phyloP scores from a whole-genome alignment of 2,113 vertebrate genomes.

The Egretta garzetta region DNA sequence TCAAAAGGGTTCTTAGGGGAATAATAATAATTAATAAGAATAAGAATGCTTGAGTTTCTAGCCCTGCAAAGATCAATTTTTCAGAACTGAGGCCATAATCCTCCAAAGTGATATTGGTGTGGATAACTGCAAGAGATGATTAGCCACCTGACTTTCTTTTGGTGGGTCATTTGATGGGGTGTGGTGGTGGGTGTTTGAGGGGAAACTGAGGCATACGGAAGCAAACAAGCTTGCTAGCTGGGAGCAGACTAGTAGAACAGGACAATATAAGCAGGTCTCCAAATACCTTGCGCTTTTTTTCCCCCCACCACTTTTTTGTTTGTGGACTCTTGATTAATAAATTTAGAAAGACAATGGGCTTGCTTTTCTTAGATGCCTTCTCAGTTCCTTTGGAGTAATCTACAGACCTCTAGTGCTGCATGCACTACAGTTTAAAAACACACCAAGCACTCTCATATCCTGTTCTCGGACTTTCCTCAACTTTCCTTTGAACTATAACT shows the following conservation, averaged over 20 bases:
- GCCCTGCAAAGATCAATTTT: not conserved
- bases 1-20: not conserved
- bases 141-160: not conserved
- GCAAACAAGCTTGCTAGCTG: not conserved
- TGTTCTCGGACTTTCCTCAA: not conserved
- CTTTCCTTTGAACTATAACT: not conserved
- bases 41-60: not conserved
- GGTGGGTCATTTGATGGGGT: not conserved
- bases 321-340: not conserved
- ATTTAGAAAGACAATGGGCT: not conserved
- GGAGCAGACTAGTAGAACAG: not conserved
- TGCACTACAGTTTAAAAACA: not conserved
- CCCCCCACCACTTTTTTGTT: rapidly evolving
- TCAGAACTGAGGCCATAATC: not conserved
- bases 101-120: not conserved
- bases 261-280: not conserved
- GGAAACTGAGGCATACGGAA: not conserved
- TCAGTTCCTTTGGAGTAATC: not conserved
- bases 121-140: not conserved
- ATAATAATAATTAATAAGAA: not conserved
- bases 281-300: not conserved
- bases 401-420: not conserved
- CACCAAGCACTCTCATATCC: not conserved
- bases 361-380: not conserved
- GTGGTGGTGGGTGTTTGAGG: not conserved